Conservation (phyloP, 2,888 invertebrate genomes). For the Latrodectus hesperus region DNA sequence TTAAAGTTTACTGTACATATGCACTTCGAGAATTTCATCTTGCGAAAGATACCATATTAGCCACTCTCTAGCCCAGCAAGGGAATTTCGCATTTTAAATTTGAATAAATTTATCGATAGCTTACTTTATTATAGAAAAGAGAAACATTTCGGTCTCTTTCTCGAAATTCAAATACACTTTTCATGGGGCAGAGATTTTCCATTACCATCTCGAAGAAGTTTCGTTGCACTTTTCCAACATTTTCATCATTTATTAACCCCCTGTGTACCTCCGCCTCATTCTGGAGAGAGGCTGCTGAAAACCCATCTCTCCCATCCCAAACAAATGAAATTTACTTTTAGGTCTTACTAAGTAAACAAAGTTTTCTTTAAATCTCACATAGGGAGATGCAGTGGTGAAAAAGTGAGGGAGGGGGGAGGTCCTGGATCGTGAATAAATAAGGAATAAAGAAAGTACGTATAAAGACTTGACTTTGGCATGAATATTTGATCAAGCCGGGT, state of each 20-base stretch:
- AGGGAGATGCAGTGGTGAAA: constrained; percentile 8
- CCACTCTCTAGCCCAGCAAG: too few species aligned
- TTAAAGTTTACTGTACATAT: too few species aligned
- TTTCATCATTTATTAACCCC: constrained; percentile 51
- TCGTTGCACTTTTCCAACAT: neutral
- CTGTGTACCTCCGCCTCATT: constrained; percentile 20
- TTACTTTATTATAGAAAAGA: neutral
- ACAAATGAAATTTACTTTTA: constrained; percentile 61
- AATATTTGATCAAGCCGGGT: constrained; percentile 61
- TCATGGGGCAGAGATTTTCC: neutral
- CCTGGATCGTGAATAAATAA: constrained; percentile 46
- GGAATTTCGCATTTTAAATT: too few species aligned
- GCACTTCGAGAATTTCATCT: too few species aligned
- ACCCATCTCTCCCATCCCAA: constrained; percentile 35
- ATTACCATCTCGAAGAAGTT: neutral
- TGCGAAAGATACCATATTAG: too few species aligned
- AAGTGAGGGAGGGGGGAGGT: neutral
- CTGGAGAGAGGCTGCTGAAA: constrained; percentile 15
- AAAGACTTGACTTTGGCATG: constrained; percentile 43
- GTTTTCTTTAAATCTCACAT: constrained; percentile 43
- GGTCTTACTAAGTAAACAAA: constrained; percentile 65
- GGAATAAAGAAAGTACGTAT: constrained; percentile 30
- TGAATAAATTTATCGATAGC: too few species aligned
- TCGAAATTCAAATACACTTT: constrained; percentile 5
- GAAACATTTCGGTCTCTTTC: neutral